A percentile compares a stretch with the other conserved stretches of the same genome.
Evolutionary conservation across 2,797 vertebrate species (phyloP).

Genomic region (Centroberyx gerrardi): DNA sequence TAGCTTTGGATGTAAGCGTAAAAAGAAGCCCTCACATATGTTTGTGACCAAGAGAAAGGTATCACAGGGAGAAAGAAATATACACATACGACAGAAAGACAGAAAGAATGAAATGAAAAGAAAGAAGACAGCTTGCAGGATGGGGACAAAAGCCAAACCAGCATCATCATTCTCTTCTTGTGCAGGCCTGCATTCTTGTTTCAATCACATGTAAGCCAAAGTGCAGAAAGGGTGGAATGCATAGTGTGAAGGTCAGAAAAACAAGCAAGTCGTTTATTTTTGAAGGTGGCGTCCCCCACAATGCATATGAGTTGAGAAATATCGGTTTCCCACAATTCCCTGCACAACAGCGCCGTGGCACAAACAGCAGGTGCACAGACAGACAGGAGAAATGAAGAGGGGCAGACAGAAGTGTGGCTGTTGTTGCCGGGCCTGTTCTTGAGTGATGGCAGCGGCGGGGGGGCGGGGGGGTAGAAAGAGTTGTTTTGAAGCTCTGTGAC

Average conservation of each 20-base stretch:
- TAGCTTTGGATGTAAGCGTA: neutral
- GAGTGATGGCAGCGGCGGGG: neutral
- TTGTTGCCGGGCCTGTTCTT: constrained; percentile 25
- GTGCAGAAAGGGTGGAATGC: constrained; percentile 40
- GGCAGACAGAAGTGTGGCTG: constrained; percentile 34
- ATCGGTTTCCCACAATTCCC: constrained; percentile 41
- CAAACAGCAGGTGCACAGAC: constrained; percentile 72
- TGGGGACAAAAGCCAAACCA: constrained; percentile 22
- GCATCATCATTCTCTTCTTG: constrained; percentile 16
- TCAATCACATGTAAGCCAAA: constrained; percentile 52
- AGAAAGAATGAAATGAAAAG: constrained; percentile 5
- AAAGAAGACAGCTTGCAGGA: constrained; percentile 1
- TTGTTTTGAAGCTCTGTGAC: constrained; percentile 31
- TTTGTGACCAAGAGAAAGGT: neutral
- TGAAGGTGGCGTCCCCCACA: constrained; percentile 47
- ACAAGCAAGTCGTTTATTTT: constrained; percentile 70
- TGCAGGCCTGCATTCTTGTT: constrained; percentile 6
- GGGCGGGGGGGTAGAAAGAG: neutral
- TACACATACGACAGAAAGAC: neutral
- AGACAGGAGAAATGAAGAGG: constrained; percentile 14
- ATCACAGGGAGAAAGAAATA: neutral
- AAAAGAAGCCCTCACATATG: neutral
- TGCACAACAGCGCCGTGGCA: constrained; percentile 36
- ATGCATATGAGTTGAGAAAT: constrained; percentile 33
- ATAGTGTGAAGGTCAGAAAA: constrained; percentile 66